Percentiles rank a stretch among this genome's conserved stretches.
Conservation (phyloP, 2,888 invertebrate genomes). For the Cephonodes hylas region DNA sequence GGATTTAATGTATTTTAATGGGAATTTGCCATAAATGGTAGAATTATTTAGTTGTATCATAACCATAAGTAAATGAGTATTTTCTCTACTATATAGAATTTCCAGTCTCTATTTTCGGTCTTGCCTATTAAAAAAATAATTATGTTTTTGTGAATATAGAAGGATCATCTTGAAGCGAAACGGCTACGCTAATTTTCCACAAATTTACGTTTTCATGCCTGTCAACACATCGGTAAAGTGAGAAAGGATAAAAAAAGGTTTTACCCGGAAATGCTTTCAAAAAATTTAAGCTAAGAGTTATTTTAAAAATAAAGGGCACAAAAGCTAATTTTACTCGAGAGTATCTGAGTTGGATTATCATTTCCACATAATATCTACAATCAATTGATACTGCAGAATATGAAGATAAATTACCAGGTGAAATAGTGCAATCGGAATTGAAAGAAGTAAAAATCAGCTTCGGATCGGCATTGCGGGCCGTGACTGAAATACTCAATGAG, state of each 20-base stretch:
- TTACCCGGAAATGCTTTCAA: too few relatives aligned
- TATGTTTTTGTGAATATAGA: conserved; percentile 18
- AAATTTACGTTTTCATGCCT: conserved; percentile 51
- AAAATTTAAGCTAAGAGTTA: too few relatives aligned
- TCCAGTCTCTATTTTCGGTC: too few relatives aligned
- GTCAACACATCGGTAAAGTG: conserved; percentile 45
- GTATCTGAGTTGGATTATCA: background rate
- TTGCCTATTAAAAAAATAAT: background rate
- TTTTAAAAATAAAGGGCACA: background rate
- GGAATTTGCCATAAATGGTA: too few relatives aligned
- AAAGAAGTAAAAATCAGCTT: conserved; percentile 80
- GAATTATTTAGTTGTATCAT: too few relatives aligned
- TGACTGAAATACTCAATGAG: conserved; percentile 78
- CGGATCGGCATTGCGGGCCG: conserved; percentile 62
- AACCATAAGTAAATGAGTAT: too few relatives aligned
- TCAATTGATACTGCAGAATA: conserved; percentile 41
- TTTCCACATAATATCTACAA: conserved; percentile 13
- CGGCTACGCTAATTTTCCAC: conserved; percentile 61
- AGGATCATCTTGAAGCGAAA: conserved; percentile 37
- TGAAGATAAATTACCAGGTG: conserved; percentile 71
- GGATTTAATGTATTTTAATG: too few relatives aligned
- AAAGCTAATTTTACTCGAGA: background rate
- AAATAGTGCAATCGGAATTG: conserved; percentile 75
- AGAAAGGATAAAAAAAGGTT: conserved; percentile 41
- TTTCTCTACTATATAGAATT: background rate